Base-by-base conservation (phyloP, 2,113 vertebrate species). In the Heterochromis multidens region DNA sequence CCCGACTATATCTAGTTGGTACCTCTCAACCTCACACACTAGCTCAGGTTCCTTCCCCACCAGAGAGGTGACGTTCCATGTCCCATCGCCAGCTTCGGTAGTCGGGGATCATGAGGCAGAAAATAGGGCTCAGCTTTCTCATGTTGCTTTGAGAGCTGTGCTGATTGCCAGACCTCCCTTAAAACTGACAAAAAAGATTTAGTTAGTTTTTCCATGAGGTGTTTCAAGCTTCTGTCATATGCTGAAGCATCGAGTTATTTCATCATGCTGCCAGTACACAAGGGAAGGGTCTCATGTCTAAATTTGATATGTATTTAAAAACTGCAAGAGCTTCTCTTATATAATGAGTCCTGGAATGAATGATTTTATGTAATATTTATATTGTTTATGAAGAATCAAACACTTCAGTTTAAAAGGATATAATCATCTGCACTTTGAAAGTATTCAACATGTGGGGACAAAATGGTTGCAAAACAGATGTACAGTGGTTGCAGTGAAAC, bases 131-230 rank as follows among this genome's bases (percentile, higher is more conserved):
- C 57, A 11, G 77, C 72, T 29, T 85, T 83, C 74, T 89, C 72
- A 35, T 63, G 81, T 72, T 84, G 79, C 74, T 82, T 77, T 77
- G 85, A 82, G 58, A 86, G 31, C 74, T 37, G 37, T 56, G 7
- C 37, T 58, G 40, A 82, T 46, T 82, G 79, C 86, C 87, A 86
- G 74, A 79, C 27, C 59, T 84, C 63, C 85, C 88, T 88, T 79
- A 65, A 70, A 86, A 78, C 77, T 70, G 81, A 80, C 84, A 89
- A 14, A 67, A 85, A 85, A 72, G 76, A 90, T 88, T 89, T 65
- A 90, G 56, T 86, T 70, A 2, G 19, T 84, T 92, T 90, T 92
- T 91, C 91, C 91, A 88, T 17, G 67, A 83, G 65, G 85, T 52
- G 81, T 59, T 91, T 91, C 81, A 89, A 88, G 76, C 87, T 63